Conservation (phyloP, 1,140 invertebrate genomes). For the Geopemphigus sp. region DNA sequence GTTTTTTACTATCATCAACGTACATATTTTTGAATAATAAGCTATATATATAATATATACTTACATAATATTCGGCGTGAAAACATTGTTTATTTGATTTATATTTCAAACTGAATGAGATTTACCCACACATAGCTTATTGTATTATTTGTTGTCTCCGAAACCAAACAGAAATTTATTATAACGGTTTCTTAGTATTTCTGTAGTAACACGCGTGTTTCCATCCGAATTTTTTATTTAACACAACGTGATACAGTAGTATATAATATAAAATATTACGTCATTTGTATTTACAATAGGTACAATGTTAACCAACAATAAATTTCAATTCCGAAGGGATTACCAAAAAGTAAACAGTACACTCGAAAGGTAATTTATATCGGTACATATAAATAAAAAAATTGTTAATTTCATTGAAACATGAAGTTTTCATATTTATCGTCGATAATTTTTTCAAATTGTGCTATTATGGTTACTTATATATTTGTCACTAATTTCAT, state of each 20-base stretch:
- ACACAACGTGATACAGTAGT: background rate
- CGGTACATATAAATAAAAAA: background rate
- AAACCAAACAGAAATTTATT: no score
- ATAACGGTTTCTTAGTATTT: background rate
- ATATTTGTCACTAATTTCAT: no score
- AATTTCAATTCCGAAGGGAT: background rate
- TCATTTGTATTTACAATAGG: background rate
- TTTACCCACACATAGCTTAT: no score
- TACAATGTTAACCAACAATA: background rate
- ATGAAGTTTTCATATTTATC: background rate
- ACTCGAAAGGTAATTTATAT: background rate
- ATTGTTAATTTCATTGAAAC: background rate
- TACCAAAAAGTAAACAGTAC: background rate
- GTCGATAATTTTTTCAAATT: no score
- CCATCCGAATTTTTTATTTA: background rate
- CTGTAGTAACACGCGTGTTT: background rate
- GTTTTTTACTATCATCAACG: no score
- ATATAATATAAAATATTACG: background rate
- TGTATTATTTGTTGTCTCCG: no score
- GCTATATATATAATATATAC: no score
- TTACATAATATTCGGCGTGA: no score
- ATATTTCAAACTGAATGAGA: no score
- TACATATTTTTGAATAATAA: no score
- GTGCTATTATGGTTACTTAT: no score
- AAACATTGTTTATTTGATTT: no score